Conservation (phyloP, 2,797 vertebrate genomes). For the Monodelphis domestica region DNA sequence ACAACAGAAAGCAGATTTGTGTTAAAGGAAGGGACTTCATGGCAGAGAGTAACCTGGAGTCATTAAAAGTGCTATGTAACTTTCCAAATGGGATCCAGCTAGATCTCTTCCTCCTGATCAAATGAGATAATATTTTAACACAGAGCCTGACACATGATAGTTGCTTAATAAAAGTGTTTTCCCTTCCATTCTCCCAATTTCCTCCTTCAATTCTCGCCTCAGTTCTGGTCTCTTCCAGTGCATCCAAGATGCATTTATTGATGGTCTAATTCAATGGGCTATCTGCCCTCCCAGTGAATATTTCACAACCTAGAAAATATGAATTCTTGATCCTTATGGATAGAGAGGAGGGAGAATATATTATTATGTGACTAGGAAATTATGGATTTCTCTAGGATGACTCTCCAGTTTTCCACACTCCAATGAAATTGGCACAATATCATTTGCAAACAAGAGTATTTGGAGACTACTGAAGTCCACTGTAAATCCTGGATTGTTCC, state of each 20-base stretch:
- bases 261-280: background rate
- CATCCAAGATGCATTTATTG: background rate
- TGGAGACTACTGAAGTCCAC: background rate
- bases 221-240: background rate
- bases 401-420: background rate
- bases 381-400: background rate
- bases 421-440: background rate
- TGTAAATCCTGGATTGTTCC: background rate
- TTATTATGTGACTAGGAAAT: background rate
- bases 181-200: background rate
- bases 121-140: background rate
- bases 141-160: background rate
- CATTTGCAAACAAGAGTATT: background rate
- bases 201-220: background rate
- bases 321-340: background rate
- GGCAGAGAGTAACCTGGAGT: background rate
- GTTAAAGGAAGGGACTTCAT: background rate
- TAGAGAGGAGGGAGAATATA: background rate
- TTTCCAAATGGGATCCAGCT: background rate
- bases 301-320: background rate
- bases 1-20: background rate
- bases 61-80: background rate
- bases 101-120: background rate
- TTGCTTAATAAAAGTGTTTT: background rate
- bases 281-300: background rate